phyloP scores from a whole-genome alignment of 2,113 vertebrate genomes.

The Synchiropus splendidus region DNA sequence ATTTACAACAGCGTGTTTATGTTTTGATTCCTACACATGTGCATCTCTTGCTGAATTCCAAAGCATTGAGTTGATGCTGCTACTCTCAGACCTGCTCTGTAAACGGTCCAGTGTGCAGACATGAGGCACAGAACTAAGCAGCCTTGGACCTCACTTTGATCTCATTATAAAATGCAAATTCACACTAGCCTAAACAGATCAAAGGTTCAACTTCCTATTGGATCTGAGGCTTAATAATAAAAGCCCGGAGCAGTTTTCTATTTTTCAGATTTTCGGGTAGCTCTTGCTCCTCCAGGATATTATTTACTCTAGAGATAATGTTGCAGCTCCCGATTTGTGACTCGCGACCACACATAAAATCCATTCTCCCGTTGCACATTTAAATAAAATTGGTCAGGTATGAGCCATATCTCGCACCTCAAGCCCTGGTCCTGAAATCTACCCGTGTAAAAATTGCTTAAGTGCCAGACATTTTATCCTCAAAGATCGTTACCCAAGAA shows the following conservation, averaged over 20 bases:
- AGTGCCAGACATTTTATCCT: no score
- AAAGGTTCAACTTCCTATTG: slow-evolving; percentile 69
- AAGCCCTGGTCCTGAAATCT: slow-evolving; percentile 48
- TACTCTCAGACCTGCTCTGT: slow-evolving; percentile 39
- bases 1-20: no score
- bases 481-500: no score
- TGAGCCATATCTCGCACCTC: slow-evolving; percentile 53
- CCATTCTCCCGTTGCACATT: slow-evolving; percentile 59
- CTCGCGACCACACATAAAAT: slow-evolving; percentile 49
- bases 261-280: slow-evolving; percentile 63
- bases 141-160: slow-evolving; percentile 63
- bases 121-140: slow-evolving; percentile 34
- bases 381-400: slow-evolving; percentile 61
- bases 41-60: slow-evolving; percentile 18
- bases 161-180: slow-evolving; percentile 76
- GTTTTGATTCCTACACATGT: no score
- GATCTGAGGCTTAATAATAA: slow-evolving; percentile 64
- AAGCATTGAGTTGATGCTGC: slow-evolving; percentile 39
- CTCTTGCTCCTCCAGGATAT: slow-evolving; percentile 60
- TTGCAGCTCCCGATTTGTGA: slow-evolving; percentile 58
- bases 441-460: slow-evolving; percentile 58
- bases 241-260: slow-evolving; percentile 55
- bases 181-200: slow-evolving; percentile 68
- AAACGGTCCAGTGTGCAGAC: slow-evolving; percentile 45
- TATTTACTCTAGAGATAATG: slow-evolving; percentile 69